Evolutionary conservation across 2,113 vertebrate species (phyloP), one percentile per base, ranked within the genome.

Genomic region (Hyla sarda): DNA sequence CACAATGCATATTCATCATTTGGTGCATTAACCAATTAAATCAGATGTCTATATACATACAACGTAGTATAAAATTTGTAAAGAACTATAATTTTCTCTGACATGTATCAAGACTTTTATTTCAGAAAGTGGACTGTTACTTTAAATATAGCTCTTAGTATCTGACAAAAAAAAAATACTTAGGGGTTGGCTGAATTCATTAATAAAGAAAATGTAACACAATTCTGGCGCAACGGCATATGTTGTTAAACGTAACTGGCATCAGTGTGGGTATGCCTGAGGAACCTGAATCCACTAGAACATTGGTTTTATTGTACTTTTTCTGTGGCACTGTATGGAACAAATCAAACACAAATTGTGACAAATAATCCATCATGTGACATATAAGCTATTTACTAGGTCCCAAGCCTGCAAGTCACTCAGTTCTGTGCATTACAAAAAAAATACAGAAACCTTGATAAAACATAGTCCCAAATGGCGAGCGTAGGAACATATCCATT

Each of bases 241-340:
- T 56, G 78, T 16, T 67, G 82, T 54, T 62, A 76, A 45, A 75
- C 54, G 41, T 60, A 34, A 75, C 62, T 80, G 74, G 30, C 58
- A 78, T 79, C 30, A 72, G 21, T 79, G 76, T 80, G 32, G 67
- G 67, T 79, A 77, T 85, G 74, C 74, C 83, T 85, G 48, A 52
- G 67, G 74, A 86, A 81, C 52, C 67, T 69, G 65, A 81, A 86
- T 82, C 50, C 67, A 73, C 25, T 73, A 54, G 32, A 92, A 88
- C 87, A 79, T 83, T 87, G 88, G 89, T 91, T 92, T 92, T 90
- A 91, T 81, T 92, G 91, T 93, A 90, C 91, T 92, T 90, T 92
- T 90, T 87, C 88, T 90, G 92, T 91, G 93, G 91, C 91, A 88
- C 89, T 88, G 89, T 90, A 92, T 91, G 93, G 91, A 91, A 88